Evolutionary conservation across 2,797 vertebrate genomes (phyloP), one percentile per base, ranked within the genome.

Genomic region (Taenioides sp.): DNA sequence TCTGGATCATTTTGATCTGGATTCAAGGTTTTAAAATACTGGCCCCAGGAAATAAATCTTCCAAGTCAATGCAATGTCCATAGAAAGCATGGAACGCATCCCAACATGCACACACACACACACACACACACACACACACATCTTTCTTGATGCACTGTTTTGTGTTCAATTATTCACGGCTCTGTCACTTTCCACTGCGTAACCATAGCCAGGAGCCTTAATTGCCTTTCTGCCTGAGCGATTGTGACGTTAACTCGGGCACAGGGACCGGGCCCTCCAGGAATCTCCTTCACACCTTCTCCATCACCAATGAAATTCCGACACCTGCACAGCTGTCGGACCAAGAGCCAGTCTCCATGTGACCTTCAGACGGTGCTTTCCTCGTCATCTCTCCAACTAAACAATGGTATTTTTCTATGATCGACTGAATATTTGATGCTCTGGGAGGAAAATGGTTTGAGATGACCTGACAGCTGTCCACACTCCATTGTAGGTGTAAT

Each of bases 301-400:
- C 22, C 47, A 12, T 69, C 67, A 67, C 57, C 43, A 74, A 28
- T n/a, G 67, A 72, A 83, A 72, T 61, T 79, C 62, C 37, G 75
- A 23, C 31, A 67, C 1, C 65, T 2, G 4, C 72, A 57, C 74
- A 80, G 70, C 71, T 84, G 73, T 62, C 63, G 72, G 76, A 76
- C 69, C 76, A 65, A 49, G 57, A 58, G 14, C 7, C 73, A 69
- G 43, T 66, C 71, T 71, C 60, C 0, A 28, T 12, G 3, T 47
- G 66, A 58, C 70, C 62, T 72, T 74, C 65, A 57, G 58, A 65
- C 71, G 43, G 27, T 40, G 31, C 10, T n/a, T n/a, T 22, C 31
- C 22, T 9, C 3, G 7, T 63, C 61, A 37, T 34, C 34, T 14
- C 34, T 23, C 10, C 20, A 4, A 18, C 63, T 22, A 65, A 43